Evolutionary conservation across 2,797 vertebrate genomes (phyloP), one percentile per base, ranked within the genome.

Genomic region (Gymnothorax javanicus): DNA sequence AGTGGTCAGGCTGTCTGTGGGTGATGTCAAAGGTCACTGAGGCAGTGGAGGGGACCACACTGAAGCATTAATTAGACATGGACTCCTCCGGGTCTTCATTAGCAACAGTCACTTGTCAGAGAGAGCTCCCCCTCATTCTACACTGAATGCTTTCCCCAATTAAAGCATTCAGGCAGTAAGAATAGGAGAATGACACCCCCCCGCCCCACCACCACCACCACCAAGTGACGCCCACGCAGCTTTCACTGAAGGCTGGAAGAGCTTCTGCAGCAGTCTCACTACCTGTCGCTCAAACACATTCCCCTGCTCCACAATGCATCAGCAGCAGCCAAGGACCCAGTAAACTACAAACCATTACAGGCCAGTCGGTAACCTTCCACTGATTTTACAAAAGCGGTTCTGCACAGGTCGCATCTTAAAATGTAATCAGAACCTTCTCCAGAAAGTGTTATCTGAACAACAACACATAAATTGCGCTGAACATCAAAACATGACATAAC

Each of bases 1-100:
- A 1, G 96, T 95, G 2, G 97, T 97, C 4, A 97, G 94, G 6
- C 95, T 97, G 90, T 99, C 98, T 99, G 95, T 25, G 88, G 89
- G 92, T 83, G 90, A 85, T 85, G 91, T 87, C 83, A 90, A 89
- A 94, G 94, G 58, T 89, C 88, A 90, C 23, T 43, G 89, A 89
- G 87, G 89, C 8, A 0, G 0, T 84, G 75, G 67, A 56, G 88
- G 90, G 82, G 84, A 87, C 64, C 25, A 27, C 86, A 20, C 73
- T 73, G 27, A 85, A 87, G 83, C 86, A 89, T 67, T 84, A 90
- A 86, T 87, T 43, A 82, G 56, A 57, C 59, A 60, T 73, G 57
- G 67, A 75, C 79, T 89, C 89, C 87, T 86, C 84, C 58, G 52
- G 87, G 5, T 85, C 82, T 87, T 93, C 88, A 94, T 93, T 91